These are phyloP conservation scores for Saccopteryx leptura DNA, from an alignment of 2,113 vertebrate species.

Conservation along the genomic window DNA sequence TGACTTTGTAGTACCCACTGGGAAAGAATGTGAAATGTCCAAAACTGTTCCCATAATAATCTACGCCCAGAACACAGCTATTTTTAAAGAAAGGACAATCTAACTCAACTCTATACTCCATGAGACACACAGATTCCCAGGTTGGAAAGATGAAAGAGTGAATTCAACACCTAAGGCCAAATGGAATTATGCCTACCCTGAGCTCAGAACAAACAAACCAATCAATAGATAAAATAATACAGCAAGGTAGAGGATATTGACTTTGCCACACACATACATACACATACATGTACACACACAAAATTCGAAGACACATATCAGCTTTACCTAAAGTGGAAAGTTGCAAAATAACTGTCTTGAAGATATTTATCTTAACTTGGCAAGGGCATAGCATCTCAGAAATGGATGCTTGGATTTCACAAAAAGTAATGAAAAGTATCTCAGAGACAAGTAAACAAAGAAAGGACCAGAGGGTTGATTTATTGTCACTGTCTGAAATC, in stretches of 20 bases:
- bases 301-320: conserved; percentile 73
- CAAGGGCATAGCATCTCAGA: conserved; percentile 50
- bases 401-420: conserved; percentile 70
- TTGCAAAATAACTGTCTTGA: conserved; percentile 73
- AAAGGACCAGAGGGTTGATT: background rate
- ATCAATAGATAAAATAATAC: conserved; percentile 67
- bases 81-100: conserved; percentile 84
- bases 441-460: conserved; percentile 75
- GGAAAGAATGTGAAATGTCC: conserved; percentile 62
- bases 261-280: conserved; percentile 33
- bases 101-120: conserved; percentile 77
- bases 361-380: conserved; percentile 84
- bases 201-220: conserved; percentile 79
- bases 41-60: conserved; percentile 70
- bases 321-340: conserved; percentile 81
- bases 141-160: conserved; percentile 69
- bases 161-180: conserved; percentile 70
- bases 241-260: conserved; percentile 75
- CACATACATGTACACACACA: background rate
- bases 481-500: background rate
- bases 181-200: conserved; percentile 77
- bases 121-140: conserved; percentile 79
- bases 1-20: conserved; percentile 60
- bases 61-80: conserved; percentile 79
- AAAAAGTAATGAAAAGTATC: conserved; percentile 68